These are phyloP conservation scores for Hipposideros armiger DNA, from an alignment of 2,113 vertebrate genomes.

Conservation along the genomic window DNA sequence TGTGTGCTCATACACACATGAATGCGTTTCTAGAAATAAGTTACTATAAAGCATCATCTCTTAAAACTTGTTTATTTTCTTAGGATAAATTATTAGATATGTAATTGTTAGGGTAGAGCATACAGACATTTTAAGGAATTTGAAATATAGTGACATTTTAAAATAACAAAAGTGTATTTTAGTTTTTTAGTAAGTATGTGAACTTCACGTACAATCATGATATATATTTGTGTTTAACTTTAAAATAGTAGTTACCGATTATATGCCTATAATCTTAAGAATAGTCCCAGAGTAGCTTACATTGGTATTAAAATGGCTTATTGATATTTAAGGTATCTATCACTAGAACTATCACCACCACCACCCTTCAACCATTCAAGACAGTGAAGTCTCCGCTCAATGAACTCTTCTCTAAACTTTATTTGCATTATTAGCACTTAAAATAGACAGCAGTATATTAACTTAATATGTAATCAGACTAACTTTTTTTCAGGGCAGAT, in stretches of 20 bases:
- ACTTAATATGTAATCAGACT: neutral
- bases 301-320: slow-evolving; percentile 38
- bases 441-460: neutral
- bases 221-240: slow-evolving; percentile 50
- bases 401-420: neutral
- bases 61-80: neutral
- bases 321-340: slow-evolving; percentile 19
- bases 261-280: neutral
- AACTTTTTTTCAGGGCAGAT: neutral
- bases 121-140: slow-evolving; percentile 39
- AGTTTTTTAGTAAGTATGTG: neutral
- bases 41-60: neutral
- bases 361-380: neutral
- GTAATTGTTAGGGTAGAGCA: slow-evolving; percentile 28
- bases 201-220: neutral
- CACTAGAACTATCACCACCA: neutral
- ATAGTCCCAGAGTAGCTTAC: neutral
- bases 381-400: neutral
- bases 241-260: neutral
- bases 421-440: slow-evolving; percentile 9
- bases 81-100: slow-evolving; percentile 24
- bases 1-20: neutral
- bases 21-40: slow-evolving; percentile 5
- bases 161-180: slow-evolving; percentile 46
- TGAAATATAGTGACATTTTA: slow-evolving; percentile 37